Base-by-base conservation (phyloP, 2,888 invertebrate genomes). In the Lathronympha strigana region DNA sequence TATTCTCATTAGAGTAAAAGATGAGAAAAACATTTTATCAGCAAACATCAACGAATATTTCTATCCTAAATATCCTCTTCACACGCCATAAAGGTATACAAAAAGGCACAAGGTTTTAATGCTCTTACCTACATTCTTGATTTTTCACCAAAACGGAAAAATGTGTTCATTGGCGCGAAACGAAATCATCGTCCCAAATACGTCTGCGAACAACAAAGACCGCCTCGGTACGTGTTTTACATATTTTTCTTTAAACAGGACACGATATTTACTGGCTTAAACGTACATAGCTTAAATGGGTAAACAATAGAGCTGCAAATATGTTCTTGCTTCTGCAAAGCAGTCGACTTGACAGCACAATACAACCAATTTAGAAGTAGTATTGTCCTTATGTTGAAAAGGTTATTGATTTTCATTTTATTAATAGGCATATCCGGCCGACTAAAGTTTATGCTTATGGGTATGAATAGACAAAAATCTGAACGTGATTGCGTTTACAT, bases 151-250 rank as follows among this genome's bases (percentile, higher is more conserved):
- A 84, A 87, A 84, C 83, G 80, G 80, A 83, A 86, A 86, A 88
- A 87, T 84, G 84, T 85, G 85, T 85, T 88, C 86, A 85, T 84
- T 85, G 87, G 82, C 68, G 84, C 80, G 87, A 81, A 86, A 86
- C 77, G 78, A 85, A 89, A 88, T 88, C 86, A 86, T 85, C 84
- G 80, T 82, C 71, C 78, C 82, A 85, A 85, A 87, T 86, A 84
- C 85, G 83, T 86, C 85, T 83, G 77, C 81, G 81, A 82, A 81
- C 82, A 86, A 86, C 86, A 86, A 88, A 87, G 84, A 84, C 83
- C 77, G 75, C 72, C 75, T 73, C 72, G 76, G 81, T 81, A 82
- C 83, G 83, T 84, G 85, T 85, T 87, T 84, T 81, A 88, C 87
- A 86, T 86, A 85, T 86, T 86, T 83, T 82, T 84, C 79, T 84